A percentile compares a stretch with the other conserved stretches of the same genome.
Evolutionary conservation across 2,797 vertebrate genomes (phyloP).

Genomic region (Rachycentron canadum): DNA sequence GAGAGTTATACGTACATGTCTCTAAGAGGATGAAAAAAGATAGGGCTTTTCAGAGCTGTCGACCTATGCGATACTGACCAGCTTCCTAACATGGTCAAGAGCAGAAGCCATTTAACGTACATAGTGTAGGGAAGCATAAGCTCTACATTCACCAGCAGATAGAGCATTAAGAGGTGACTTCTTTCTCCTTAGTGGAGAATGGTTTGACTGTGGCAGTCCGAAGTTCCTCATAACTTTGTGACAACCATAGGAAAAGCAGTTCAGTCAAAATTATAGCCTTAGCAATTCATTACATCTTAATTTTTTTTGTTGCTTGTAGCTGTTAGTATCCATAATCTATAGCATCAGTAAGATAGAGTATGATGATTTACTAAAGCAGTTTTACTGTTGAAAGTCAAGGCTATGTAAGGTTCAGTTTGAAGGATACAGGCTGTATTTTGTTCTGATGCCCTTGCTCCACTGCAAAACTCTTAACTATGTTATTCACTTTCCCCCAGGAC

Average conservation of each 20-base stretch:
- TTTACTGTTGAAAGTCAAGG: slow-evolving; percentile 45
- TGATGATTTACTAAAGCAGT: slow-evolving; percentile 42
- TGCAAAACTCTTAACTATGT: slow-evolving; percentile 86
- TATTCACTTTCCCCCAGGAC: slow-evolving; percentile 95
- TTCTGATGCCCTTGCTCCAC: slow-evolving; percentile 73
- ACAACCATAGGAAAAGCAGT: slow-evolving; percentile 64
- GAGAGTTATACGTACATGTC: slow-evolving; percentile 83
- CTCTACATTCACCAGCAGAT: slow-evolving; percentile 84
- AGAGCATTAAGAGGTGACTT: slow-evolving; percentile 60
- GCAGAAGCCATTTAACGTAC: slow-evolving; percentile 77
- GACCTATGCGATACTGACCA: slow-evolving; percentile 93
- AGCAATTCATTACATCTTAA: slow-evolving; percentile 60
- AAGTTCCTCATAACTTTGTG: slow-evolving; percentile 68
- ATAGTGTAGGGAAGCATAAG: slow-evolving; percentile 59
- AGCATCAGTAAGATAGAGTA: slow-evolving; percentile 53
- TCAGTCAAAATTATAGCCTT: slow-evolving; percentile 48
- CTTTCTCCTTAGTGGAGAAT: slow-evolving; percentile 65
- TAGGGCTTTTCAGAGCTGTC: slow-evolving; percentile 83
- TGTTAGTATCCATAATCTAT: slow-evolving; percentile 50
- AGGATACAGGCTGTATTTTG: slow-evolving; percentile 68
- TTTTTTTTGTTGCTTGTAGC: slow-evolving; percentile 63
- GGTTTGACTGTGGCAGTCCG: slow-evolving; percentile 64
- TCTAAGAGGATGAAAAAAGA: slow-evolving; percentile 68
- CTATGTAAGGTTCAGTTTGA: slow-evolving; percentile 55
- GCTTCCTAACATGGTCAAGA: slow-evolving; percentile 86